Base-by-base conservation (phyloP, 2,113 vertebrate genomes). In the Amazona vittata region DNA sequence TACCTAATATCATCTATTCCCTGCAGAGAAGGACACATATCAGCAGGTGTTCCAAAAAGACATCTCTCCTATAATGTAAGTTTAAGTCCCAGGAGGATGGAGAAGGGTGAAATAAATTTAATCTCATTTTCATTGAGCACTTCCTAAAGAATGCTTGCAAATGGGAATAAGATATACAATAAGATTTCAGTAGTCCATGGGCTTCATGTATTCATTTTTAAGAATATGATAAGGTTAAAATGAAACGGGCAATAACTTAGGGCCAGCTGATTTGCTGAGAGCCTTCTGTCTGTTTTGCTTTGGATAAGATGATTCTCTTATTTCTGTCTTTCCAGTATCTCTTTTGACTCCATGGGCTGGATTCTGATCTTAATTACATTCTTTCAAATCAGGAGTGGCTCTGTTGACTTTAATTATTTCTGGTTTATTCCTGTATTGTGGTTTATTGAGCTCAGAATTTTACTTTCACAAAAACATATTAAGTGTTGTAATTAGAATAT, bases 401-500 rank as follows among this genome's bases (percentile, higher is more conserved):
- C 63, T 37, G 37, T 55, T 57, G 55, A 63, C 46, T 94, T 95
- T 86, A 92, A 82, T 85, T 76, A 87, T 1, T 4, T 90, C 39
- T 81, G 16, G 11, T 91, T 89, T 82, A 89, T 90, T 71, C 52
- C 73, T 46, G 31, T 50, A 83, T 49, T 35, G 33, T 59, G 57
- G 21, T 59, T 35, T 73, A 46, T 15, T 79, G 67, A 84, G 19
- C 86, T 92, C 77, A 69, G 81, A 75, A 76, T 94, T 19, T 65
- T 37, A 75, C 62, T 91, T 86, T 53, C 76, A 83, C 33, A 69
- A 86, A 89, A 93, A 91, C 69, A 92, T 39, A 80, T 68, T 80
- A 92, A 94, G n/a, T 89, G 70, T 69, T 81, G 78, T 89, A 90
- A 95, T 95, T 86, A 91, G 81, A 91, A 87, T 76, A 84, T 79